Evolutionary conservation across 2,113 vertebrate species (phyloP).

Genomic region (Corythaixoides concolor): DNA sequence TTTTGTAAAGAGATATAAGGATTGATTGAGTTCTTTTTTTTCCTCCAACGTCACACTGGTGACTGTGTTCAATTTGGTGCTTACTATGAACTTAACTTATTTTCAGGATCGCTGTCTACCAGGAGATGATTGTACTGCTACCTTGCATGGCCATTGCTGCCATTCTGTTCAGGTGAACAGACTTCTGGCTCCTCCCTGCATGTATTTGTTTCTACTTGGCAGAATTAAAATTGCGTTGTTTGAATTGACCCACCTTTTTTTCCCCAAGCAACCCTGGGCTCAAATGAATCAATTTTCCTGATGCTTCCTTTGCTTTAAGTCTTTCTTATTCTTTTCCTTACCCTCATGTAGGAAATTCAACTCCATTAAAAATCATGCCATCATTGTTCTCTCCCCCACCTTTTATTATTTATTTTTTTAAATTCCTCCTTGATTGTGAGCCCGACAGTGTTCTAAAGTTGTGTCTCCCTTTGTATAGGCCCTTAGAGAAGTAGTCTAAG

Average conservation of each 20-base stretch:
- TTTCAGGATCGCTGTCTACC: neutral
- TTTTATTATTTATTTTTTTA: neutral
- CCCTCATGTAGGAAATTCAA: neutral
- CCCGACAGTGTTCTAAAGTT: neutral
- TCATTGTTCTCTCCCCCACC: rapidly evolving
- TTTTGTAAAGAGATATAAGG: neutral
- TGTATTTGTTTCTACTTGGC: neutral
- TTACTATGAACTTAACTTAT: neutral
- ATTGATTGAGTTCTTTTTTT: neutral
- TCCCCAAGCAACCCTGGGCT: neutral
- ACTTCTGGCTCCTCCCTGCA: neutral
- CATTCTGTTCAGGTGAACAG: neutral
- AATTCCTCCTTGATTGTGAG: neutral
- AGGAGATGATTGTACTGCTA: neutral
- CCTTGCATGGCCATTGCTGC: neutral
- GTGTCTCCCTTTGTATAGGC: neutral
- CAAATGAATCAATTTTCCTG: neutral
- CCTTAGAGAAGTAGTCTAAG: neutral
- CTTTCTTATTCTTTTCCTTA: neutral
- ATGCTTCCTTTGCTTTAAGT: neutral
- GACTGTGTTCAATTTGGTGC: neutral
- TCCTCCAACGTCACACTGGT: neutral
- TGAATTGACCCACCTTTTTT: neutral
- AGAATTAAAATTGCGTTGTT: neutral
- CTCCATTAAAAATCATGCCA: neutral